Conservation (phyloP, 1,140 invertebrate species). For the Drosophila carrolli region DNA sequence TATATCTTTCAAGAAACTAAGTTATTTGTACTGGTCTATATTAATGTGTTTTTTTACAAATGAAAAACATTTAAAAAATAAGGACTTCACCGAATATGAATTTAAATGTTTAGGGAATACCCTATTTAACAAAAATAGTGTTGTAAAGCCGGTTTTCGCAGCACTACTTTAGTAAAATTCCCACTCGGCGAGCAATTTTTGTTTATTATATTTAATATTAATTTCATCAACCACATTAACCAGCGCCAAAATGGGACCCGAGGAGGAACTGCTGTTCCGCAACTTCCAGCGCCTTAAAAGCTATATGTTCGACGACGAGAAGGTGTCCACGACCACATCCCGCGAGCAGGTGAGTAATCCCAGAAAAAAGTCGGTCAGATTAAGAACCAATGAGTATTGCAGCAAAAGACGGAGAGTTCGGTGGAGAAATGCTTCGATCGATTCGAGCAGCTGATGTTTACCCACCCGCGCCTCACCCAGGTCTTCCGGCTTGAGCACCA, state of each 20-base stretch:
- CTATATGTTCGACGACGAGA: conserved; percentile 85
- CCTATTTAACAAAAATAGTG: neutral
- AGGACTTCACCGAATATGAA: too few species aligned
- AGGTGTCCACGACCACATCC: conserved; percentile 85
- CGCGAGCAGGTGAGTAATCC: conserved; percentile 86
- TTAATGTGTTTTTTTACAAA: too few species aligned
- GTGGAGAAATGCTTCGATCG: conserved; percentile 88
- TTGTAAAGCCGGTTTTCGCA: neutral
- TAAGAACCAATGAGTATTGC: conserved; percentile 65
- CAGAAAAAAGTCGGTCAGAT: neutral
- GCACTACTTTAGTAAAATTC: conserved; percentile 5
- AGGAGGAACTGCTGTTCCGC: conserved; percentile 68
- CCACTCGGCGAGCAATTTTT: conserved; percentile 6
- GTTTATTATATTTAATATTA: conserved; percentile 43
- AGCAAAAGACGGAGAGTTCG: conserved; percentile 89
- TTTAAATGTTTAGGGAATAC: neutral
- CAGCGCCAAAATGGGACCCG: conserved; percentile 44
- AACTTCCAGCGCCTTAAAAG: conserved; percentile 64
- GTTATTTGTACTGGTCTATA: too few species aligned
- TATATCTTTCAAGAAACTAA: too few species aligned
- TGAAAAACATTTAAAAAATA: too few species aligned
- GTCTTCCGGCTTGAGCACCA: conserved; percentile 89
- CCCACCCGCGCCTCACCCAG: conserved; percentile 87
- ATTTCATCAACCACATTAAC: neutral
- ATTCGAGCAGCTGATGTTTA: conserved; percentile 86